Conservation (phyloP, 2,797 vertebrate species). For the Todus mexicanus region DNA sequence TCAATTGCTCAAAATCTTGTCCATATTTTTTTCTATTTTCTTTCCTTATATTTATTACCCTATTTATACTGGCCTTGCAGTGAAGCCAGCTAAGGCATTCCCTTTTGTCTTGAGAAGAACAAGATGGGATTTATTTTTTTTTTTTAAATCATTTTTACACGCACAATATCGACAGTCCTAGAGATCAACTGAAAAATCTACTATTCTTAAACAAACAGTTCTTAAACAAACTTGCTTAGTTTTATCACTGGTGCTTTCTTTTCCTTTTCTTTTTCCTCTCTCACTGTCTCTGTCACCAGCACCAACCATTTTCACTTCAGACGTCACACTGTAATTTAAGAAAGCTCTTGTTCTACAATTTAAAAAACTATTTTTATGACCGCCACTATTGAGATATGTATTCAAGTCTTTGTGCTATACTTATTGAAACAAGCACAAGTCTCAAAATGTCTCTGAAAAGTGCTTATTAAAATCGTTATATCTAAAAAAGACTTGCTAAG, state of each 20-base stretch:
- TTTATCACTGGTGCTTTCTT: constrained; percentile 5
- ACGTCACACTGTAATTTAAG: not conserved
- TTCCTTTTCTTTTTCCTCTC: not conserved
- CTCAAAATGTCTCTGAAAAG: not conserved
- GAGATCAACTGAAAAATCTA: not conserved
- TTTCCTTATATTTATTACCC: not conserved
- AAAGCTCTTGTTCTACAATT: not conserved
- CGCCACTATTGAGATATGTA: not conserved
- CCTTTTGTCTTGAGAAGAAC: not conserved
- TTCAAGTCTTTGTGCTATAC: not conserved
- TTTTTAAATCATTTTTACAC: not conserved
- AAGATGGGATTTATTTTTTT: not conserved
- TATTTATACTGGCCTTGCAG: not conserved
- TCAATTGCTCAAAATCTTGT: not conserved
- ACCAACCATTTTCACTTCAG: not conserved
- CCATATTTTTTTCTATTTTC: not conserved
- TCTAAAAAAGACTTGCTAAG: not conserved
- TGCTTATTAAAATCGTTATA: constrained; percentile 1
- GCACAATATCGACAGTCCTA: not conserved
- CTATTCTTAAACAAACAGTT: too few relatives aligned
- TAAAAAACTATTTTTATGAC: not conserved
- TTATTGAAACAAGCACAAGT: not conserved
- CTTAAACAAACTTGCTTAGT: not conserved
- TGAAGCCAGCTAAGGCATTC: not conserved
- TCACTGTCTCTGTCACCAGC: not conserved